A percentile compares a stretch with the other conserved stretches of the same genome.
phyloP scores from a whole-genome alignment of 2,113 vertebrate species.

The Aramus guarauna region DNA sequence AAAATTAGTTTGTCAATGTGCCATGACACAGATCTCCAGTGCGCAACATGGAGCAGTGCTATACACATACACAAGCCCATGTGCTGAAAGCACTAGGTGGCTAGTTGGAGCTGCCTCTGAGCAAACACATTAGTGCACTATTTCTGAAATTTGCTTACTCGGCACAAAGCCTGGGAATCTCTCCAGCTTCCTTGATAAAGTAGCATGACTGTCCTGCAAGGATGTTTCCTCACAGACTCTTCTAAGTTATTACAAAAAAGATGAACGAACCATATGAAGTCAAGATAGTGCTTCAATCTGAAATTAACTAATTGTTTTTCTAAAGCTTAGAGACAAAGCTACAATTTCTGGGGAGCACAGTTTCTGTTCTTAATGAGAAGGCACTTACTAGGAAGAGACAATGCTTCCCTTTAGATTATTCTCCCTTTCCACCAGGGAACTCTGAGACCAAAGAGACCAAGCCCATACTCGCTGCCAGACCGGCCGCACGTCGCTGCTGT shows the following conservation, averaged over 20 bases:
- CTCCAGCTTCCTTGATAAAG: not conserved
- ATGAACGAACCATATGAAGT: not conserved
- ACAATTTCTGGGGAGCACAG: not conserved
- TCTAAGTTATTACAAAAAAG: not conserved
- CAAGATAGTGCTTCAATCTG: not conserved
- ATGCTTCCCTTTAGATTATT: not conserved
- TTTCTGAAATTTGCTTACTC: not conserved
- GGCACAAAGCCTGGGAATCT: not conserved
- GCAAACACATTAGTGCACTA: not conserved
- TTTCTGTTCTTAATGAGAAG: not conserved
- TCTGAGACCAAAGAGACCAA: not conserved
- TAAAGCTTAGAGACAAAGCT: not conserved
- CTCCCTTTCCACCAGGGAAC: not conserved
- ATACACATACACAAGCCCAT: not conserved
- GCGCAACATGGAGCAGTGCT: fast-evolving
- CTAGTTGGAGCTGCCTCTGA: not conserved
- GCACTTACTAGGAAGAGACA: not conserved
- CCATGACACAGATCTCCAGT: not conserved
- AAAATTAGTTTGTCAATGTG: not conserved
- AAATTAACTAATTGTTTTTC: not conserved
- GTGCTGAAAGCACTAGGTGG: not conserved
- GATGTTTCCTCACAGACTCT: not conserved
- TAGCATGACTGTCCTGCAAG: not conserved
- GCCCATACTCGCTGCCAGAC: not conserved
- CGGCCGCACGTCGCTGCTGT: fast-evolving